phyloP scores from a whole-genome alignment of 2,797 vertebrate species.

The Remorina albescens region DNA sequence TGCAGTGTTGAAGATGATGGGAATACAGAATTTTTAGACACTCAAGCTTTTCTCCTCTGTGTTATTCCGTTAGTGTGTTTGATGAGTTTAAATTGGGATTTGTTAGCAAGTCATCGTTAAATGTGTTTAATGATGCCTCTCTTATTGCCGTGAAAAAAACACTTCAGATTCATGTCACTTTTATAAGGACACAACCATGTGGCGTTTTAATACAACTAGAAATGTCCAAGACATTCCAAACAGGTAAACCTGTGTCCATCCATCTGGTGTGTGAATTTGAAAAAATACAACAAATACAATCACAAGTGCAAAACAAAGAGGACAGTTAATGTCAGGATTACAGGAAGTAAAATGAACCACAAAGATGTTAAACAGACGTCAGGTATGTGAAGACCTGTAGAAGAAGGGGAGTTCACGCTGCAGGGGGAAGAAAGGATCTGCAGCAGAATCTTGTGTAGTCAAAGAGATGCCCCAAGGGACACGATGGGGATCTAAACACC shows the following conservation, averaged over 20 bases:
- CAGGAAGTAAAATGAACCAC: not conserved
- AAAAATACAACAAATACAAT: not conserved
- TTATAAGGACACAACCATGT: conserved; percentile 22
- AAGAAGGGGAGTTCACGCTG: not conserved
- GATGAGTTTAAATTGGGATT: conserved; percentile 8
- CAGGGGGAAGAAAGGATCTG: not conserved
- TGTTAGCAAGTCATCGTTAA: too few species aligned
- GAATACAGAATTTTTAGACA: conserved; percentile 5
- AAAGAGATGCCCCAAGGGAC: not conserved
- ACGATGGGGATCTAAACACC: not conserved
- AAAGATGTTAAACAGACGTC: not conserved
- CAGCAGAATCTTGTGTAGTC: not conserved
- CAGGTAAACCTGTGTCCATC: not conserved
- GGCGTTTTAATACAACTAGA: conserved; percentile 6
- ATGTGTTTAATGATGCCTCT: conserved; percentile 17
- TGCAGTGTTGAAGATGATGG: conserved; percentile 10
- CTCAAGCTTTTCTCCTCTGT: not conserved
- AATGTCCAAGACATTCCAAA: conserved; percentile 1
- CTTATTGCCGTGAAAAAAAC: conserved; percentile 30
- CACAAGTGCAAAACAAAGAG: not conserved
- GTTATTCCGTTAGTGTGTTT: conserved; percentile 7
- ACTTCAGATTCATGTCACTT: conserved; percentile 26
- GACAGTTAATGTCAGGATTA: not conserved
- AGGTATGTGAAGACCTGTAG: not conserved
- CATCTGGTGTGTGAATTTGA: not conserved